A percentile compares a stretch with the other conserved stretches of the same genome.
phyloP scores from a whole-genome alignment of 1,140 invertebrate genomes.

The Bombus pascuorum region DNA sequence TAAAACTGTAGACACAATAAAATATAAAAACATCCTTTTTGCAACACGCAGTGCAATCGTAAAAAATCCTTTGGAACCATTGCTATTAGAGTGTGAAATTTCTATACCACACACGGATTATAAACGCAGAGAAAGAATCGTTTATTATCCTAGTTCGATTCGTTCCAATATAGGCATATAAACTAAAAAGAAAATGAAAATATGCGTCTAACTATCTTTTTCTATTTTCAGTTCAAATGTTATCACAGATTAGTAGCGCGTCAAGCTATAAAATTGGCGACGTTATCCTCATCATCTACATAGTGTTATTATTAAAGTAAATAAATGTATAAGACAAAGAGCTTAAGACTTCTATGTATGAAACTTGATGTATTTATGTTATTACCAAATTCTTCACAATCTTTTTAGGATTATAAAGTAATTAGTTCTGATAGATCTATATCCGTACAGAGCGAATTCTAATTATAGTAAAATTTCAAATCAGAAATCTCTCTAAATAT shows the following conservation, averaged over 20 bases:
- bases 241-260: slow-evolving; percentile 27
- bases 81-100: slow-evolving; percentile 68
- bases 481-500: not conserved
- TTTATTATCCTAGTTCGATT: slow-evolving; percentile 65
- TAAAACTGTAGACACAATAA: slow-evolving; percentile 7
- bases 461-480: not conserved
- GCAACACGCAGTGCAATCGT: slow-evolving; percentile 34
- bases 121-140: slow-evolving; percentile 60
- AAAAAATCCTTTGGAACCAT: slow-evolving; percentile 46
- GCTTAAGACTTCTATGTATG: not conserved
- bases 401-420: not conserved
- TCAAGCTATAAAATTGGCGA: not conserved
- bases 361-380: not conserved
- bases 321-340: not conserved
- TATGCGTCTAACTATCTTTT: not conserved
- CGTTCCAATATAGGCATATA: not conserved
- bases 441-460: not conserved
- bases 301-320: not conserved
- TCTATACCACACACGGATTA: slow-evolving; percentile 68
- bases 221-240: slow-evolving; percentile 52
- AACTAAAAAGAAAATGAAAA: not conserved
- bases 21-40: not conserved
- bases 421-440: not conserved
- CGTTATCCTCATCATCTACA: not conserved
- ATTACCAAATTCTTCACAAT: not conserved